Evolutionary conservation across 2,113 vertebrate species (phyloP).

Genomic region (Oplegnathus fasciatus): DNA sequence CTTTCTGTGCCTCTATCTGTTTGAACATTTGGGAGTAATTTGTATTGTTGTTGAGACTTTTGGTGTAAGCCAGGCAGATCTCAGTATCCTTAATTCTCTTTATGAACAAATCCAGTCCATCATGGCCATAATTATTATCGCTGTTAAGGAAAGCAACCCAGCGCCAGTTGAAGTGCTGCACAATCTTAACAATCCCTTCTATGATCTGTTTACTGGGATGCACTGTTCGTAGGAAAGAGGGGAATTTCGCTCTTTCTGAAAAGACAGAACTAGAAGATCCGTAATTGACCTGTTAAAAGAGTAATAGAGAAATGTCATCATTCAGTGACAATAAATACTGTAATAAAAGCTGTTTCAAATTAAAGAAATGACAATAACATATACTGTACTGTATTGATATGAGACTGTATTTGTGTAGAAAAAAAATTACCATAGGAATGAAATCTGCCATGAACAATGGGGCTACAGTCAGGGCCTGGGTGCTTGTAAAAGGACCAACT

Average conservation of each 20-base stretch:
- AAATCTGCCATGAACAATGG: constrained; percentile 84
- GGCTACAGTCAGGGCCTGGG: constrained; percentile 63
- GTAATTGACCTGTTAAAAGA: constrained; percentile 85
- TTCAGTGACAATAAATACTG: background rate
- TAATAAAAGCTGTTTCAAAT: no score
- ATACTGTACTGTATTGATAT: no score
- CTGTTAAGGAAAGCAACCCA: constrained; percentile 88
- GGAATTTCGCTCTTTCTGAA: constrained; percentile 80
- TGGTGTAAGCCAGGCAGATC: constrained; percentile 84
- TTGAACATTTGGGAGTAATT: constrained; percentile 67
- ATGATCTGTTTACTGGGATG: constrained; percentile 84
- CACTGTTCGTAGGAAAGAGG: constrained; percentile 88
- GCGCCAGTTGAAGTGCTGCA: constrained; percentile 85
- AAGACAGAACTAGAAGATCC: constrained; percentile 79
- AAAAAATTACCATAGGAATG: constrained; percentile 80
- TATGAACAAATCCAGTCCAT: constrained; percentile 71
- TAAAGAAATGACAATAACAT: no score
- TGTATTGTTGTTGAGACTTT: background rate
- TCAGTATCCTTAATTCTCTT: constrained; percentile 39
- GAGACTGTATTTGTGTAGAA: no score
- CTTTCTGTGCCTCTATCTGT: constrained; percentile 65
- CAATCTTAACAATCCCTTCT: constrained; percentile 81
- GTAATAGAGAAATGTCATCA: background rate
- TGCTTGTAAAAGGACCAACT: constrained; percentile 82
- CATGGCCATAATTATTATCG: constrained; percentile 73